Percentiles rank a stretch among this genome's conserved stretches.
Conservation (phyloP, 2,797 vertebrate species). For the Cirrhinus mrigala region DNA sequence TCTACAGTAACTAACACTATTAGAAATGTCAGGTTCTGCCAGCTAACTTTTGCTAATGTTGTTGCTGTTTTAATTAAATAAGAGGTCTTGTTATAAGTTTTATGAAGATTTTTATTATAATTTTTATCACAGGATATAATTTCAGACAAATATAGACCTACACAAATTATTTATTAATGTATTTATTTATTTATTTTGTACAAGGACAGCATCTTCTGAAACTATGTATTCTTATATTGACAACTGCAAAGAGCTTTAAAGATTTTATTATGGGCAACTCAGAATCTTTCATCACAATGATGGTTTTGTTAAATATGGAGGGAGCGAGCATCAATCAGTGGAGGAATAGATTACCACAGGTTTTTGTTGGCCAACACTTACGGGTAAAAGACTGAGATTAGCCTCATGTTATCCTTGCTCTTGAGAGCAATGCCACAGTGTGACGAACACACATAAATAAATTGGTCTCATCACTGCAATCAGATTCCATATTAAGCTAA, state of each 20-base stretch:
- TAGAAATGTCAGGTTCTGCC: background rate
- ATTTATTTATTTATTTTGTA: background rate
- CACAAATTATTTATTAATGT: background rate
- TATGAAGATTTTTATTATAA: too few species aligned
- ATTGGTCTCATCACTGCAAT: slow-evolving; percentile 76
- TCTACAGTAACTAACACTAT: too few species aligned
- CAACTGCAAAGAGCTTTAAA: slow-evolving; percentile 75
- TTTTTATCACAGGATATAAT: background rate
- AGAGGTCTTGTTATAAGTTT: background rate
- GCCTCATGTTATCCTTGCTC: slow-evolving; percentile 71
- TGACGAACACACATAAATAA: slow-evolving; percentile 84
- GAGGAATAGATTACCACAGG: slow-evolving; percentile 79
- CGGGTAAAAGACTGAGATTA: slow-evolving; percentile 84
- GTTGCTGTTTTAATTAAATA: background rate
- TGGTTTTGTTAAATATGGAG: slow-evolving; percentile 78
- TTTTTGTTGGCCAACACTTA: slow-evolving; percentile 80
- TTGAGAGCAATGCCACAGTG: slow-evolving; percentile 78
- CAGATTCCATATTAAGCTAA: slow-evolving; percentile 82
- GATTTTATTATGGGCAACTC: slow-evolving; percentile 81
- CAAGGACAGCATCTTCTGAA: background rate
- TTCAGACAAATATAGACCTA: background rate
- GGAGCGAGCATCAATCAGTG: slow-evolving; percentile 80
- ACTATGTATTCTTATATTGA: slow-evolving; percentile 69
- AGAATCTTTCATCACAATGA: slow-evolving; percentile 80
- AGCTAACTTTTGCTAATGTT: background rate